Evolutionary conservation across 2,797 vertebrate genomes (phyloP).

Genomic region (Etheostoma perlongum): DNA sequence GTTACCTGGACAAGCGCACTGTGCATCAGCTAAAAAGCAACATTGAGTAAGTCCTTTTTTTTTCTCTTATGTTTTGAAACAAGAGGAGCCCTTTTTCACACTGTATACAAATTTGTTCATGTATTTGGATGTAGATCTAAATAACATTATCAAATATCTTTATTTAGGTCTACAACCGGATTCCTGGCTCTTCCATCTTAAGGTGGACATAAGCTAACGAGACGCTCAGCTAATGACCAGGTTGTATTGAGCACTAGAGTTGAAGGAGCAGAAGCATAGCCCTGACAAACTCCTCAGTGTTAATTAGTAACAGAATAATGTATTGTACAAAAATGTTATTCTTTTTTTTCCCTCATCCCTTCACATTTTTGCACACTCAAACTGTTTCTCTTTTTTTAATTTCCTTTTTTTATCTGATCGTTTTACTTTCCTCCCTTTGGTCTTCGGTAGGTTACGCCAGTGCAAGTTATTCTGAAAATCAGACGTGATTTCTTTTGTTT

Average conservation of each 20-base stretch:
- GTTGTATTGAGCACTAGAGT: conserved; percentile 42
- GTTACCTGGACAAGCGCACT: conserved; percentile 94
- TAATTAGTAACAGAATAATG: conserved; percentile 20
- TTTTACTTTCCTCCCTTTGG: conserved; percentile 65
- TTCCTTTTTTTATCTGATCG: conserved; percentile 49
- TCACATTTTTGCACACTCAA: conserved; percentile 70
- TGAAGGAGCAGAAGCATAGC: conserved; percentile 23
- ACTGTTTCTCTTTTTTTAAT: conserved; percentile 66
- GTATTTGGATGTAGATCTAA: not conserved
- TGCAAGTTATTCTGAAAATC: conserved; percentile 24
- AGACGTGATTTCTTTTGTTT: not conserved
- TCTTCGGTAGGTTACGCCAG: conserved; percentile 46
- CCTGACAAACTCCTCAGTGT: conserved; percentile 32
- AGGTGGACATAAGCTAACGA: conserved; percentile 26
- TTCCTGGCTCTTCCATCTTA: conserved; percentile 83
- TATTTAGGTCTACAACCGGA: conserved; percentile 81
- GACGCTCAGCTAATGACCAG: conserved; percentile 30
- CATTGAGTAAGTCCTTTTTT: conserved; percentile 89
- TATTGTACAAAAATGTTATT: conserved; percentile 42
- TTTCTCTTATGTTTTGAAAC: not conserved
- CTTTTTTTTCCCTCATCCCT: conserved; percentile 44
- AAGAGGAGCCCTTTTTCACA: not conserved
- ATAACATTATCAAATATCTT: conserved; percentile 1
- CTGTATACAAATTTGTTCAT: not conserved
- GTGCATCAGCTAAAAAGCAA: conserved; percentile 92